Base-by-base conservation (phyloP, 1,140 invertebrate genomes). In the Bradynema listronoti region DNA sequence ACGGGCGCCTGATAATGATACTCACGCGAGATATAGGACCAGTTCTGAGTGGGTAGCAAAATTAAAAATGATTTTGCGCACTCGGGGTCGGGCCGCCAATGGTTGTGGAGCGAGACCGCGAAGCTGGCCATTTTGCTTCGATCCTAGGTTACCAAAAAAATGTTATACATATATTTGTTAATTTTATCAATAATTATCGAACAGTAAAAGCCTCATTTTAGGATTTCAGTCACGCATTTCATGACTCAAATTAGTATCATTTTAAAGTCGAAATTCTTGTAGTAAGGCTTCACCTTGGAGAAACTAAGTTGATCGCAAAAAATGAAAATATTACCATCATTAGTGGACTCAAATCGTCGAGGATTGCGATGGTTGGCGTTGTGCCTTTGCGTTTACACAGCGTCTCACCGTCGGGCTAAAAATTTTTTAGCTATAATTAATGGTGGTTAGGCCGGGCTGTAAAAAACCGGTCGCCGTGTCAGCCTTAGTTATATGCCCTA, bases 1-100 rank as follows among this genome's bases (percentile, higher is more conserved):
- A 50, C 47, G 16, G 47, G 47, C 34, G 47, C 47, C 19, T 50
- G 27, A n/a, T 50, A 50, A n/a, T 50, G 47, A 24, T 30, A 50
- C 9, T 50, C 47, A n/a, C 47, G 47, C 29, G 47, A 50, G 3
- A 50, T 50, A 5, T 30, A 29, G 9, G 27, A n/a, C 47, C 47
- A 50, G 47, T 50, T 50, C 19, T 50, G 29, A 24, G 47, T 50
- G 3, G 47, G 47, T 27, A 50, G n/a, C 47, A 50, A 29, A 50
- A 50, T 19, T 30, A 50, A 19, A 4, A 50, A 24, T 27, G 47
- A 50, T 29, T 50, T 50, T 50, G 16, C 16, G 19, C 47, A 50
- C n/a, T 50, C 47, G 16, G 16, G n/a, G n/a, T 50, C 47, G 27
- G 34, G 19, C 16, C 27, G 16, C 47, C 47, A 50, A n/a, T 50